Evolutionary conservation across 2,113 vertebrate genomes (phyloP).

Genomic region (Riparia riparia): DNA sequence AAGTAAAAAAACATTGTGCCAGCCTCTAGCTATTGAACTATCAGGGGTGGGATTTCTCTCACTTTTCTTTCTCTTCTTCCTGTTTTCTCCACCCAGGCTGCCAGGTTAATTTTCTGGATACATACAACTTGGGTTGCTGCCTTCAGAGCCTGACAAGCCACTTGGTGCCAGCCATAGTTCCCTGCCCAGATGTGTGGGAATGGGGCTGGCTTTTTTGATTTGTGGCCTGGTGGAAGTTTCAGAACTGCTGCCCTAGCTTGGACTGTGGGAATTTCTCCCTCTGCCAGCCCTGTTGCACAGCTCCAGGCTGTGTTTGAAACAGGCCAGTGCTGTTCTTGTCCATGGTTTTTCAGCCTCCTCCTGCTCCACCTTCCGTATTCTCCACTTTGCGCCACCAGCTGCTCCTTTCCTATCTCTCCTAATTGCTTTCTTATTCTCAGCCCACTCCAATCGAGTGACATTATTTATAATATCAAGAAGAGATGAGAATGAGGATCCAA

Average conservation of each 20-base stretch:
- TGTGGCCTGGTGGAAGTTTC: fast-evolving
- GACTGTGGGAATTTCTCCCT: background rate
- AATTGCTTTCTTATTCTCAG: background rate
- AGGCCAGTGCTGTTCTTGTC: background rate
- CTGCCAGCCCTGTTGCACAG: background rate
- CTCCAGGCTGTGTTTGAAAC: background rate
- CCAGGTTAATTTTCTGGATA: background rate
- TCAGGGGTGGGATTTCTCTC: background rate
- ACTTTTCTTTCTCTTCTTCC: background rate
- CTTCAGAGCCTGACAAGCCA: background rate
- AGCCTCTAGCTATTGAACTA: background rate
- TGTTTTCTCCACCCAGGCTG: background rate
- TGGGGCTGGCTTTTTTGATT: background rate
- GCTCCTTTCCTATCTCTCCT: background rate
- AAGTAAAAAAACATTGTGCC: background rate
- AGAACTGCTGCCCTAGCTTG: background rate
- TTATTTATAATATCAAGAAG: background rate
- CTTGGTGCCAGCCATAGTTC: background rate
- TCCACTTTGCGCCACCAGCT: background rate
- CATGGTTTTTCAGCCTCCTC: background rate
- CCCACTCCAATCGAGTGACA: background rate
- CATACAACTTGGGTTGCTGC: background rate
- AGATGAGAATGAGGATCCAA: background rate
- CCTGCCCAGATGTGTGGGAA: background rate
- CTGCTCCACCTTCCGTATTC: background rate